Conservation (phyloP, 2,888 invertebrate species). For the Ichneumon xanthorius region DNA sequence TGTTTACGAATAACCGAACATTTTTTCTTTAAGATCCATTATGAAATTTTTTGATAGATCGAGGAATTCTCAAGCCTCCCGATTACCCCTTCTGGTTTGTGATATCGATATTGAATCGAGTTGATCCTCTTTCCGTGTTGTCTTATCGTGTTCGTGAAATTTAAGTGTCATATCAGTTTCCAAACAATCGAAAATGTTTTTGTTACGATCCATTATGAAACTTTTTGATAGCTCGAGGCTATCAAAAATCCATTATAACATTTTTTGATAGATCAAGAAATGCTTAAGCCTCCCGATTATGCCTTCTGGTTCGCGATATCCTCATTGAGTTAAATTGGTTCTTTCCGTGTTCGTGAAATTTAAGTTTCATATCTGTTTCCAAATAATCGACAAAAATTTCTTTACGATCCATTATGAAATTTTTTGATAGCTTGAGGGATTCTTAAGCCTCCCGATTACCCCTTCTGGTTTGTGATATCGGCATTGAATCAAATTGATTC, state of each 20-base stretch:
- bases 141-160: no score
- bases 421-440: conserved; percentile 22
- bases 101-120: neutral
- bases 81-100: neutral
- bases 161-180: no score
- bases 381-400: neutral
- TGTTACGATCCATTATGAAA: neutral
- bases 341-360: no score
- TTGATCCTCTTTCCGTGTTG: no score
- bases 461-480: neutral
- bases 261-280: conserved; percentile 22
- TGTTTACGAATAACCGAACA: no score
- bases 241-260: no score
- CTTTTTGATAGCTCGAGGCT: conserved; percentile 23
- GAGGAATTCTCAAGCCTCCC: neutral
- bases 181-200: neutral
- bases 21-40: neutral
- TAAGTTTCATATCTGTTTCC: no score
- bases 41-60: conserved; percentile 3
- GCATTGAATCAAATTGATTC: neutral
- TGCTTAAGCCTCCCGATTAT: neutral
- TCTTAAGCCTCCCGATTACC: neutral
- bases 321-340: neutral
- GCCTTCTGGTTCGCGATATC: neutral
- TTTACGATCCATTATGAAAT: neutral